Conservation (phyloP, 2,797 vertebrate species). For the Semotilus atromaculatus region DNA sequence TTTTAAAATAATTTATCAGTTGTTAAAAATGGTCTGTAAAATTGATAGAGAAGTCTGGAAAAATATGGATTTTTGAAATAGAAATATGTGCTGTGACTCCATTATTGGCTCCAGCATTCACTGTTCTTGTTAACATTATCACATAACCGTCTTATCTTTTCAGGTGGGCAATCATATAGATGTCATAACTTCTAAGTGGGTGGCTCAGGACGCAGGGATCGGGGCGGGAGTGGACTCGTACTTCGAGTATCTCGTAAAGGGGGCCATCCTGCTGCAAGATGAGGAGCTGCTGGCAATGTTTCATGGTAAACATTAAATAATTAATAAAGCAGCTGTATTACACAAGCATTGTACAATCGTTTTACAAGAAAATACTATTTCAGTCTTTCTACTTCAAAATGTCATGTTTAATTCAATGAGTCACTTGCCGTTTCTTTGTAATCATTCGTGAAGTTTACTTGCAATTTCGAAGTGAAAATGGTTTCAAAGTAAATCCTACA, state of each 20-base stretch:
- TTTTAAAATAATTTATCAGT: not conserved
- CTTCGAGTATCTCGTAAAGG: slow-evolving; percentile 97
- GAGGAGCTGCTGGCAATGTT: slow-evolving; percentile 93
- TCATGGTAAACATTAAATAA: slow-evolving; percentile 75
- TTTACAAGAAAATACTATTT: not conserved
- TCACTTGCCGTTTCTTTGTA: not conserved
- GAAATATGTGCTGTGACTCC: not conserved
- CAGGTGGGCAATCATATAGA: slow-evolving; percentile 98
- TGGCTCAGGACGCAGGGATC: slow-evolving; percentile 95
- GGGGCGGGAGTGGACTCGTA: slow-evolving; percentile 96
- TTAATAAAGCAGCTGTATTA: not conserved
- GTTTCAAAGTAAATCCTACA: not conserved
- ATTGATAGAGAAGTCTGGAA: not conserved
- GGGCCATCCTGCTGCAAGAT: slow-evolving; percentile 93
- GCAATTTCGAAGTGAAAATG: not conserved
- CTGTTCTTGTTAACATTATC: not conserved
- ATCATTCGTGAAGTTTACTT: not conserved
- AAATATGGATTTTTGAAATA: not conserved
- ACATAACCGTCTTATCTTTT: not conserved
- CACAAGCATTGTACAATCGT: not conserved
- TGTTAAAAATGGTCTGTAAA: not conserved
- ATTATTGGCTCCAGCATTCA: not conserved
- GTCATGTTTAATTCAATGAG: not conserved
- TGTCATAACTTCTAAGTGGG: slow-evolving; percentile 92
- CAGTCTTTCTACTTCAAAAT: not conserved